Conservation (phyloP, 2,888 invertebrate species). For the Drosophila dives region DNA sequence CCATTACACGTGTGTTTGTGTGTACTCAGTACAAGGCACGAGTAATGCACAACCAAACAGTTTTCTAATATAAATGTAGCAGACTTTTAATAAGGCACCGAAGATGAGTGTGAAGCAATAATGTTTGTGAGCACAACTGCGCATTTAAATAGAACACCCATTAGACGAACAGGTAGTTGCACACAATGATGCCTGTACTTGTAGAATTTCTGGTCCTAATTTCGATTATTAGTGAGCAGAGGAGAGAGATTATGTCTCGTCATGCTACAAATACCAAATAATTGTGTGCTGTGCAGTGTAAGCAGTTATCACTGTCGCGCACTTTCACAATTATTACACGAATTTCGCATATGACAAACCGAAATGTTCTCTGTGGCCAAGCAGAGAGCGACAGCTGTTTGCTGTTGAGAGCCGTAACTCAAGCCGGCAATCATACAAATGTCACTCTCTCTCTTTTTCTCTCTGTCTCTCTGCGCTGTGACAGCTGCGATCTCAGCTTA, state of each 20-base stretch:
- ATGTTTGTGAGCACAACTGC: constrained; percentile 12
- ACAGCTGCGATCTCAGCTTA: constrained; percentile 63
- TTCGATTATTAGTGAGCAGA: neutral
- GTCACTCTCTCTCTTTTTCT: constrained; percentile 13
- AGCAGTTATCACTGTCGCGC: constrained; percentile 47
- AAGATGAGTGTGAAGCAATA: constrained; percentile 5
- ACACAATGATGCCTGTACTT: neutral
- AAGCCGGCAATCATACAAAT: constrained; percentile 18
- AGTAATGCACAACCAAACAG: constrained; percentile 21
- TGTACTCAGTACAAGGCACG: constrained; percentile 17
- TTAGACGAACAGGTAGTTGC: constrained; percentile 12
- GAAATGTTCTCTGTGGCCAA: constrained; percentile 39
- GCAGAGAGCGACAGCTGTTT: constrained; percentile 2
- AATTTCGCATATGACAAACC: constrained; percentile 55
- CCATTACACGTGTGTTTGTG: constrained; percentile 17
- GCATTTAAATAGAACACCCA: constrained; percentile 11
- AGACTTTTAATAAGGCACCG: constrained; percentile 45
- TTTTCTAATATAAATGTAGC: constrained; percentile 22
- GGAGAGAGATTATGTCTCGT: no score
- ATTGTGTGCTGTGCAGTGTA: constrained; percentile 48
- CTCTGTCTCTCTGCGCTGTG: neutral
- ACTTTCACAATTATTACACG: constrained; percentile 70
- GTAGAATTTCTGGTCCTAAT: neutral
- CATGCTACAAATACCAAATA: neutral
- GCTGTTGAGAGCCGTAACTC: constrained; percentile 21